A percentile compares a stretch with the other conserved stretches of the same genome.
These are phyloP conservation scores for Diorhabda carinulata DNA, from an alignment of 1,140 invertebrate species.

Conservation along the genomic window DNA sequence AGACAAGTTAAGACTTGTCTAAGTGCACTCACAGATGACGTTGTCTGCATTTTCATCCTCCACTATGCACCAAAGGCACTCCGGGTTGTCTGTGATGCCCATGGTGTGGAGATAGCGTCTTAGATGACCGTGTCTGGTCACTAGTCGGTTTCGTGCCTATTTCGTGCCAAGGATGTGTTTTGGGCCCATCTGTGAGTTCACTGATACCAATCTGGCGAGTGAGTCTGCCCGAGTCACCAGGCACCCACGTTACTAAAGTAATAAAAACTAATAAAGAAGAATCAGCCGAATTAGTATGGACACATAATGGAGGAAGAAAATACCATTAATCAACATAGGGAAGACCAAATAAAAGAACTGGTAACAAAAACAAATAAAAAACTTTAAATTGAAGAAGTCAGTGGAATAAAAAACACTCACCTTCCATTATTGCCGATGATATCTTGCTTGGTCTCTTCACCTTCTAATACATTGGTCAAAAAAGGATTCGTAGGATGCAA, in stretches of 20 bases:
- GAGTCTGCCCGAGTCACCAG: too few species aligned
- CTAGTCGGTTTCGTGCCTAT: too few species aligned
- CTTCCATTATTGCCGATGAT: not conserved
- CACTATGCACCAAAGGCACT: too few species aligned
- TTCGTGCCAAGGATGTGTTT: too few species aligned
- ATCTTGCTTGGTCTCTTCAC: not conserved
- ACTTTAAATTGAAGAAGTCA: not conserved
- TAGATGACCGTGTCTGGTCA: too few species aligned
- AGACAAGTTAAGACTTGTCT: too few species aligned
- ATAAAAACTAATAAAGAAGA: not conserved
- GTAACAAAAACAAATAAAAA: not conserved
- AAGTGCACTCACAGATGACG: too few species aligned
- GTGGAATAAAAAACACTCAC: not conserved
- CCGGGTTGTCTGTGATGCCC: too few species aligned
- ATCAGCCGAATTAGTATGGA: slow-evolving; percentile 1
- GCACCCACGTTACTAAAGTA: not conserved
- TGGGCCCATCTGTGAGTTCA: too few species aligned
- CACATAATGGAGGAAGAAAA: not conserved
- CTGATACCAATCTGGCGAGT: too few species aligned
- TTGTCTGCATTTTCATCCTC: too few species aligned
- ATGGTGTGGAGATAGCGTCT: too few species aligned
- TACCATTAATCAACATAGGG: not conserved
- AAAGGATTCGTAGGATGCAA: not conserved
- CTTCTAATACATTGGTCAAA: not conserved
- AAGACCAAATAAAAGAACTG: not conserved